phyloP scores from a whole-genome alignment of 2,797 vertebrate genomes.

The Liasis olivaceus region DNA sequence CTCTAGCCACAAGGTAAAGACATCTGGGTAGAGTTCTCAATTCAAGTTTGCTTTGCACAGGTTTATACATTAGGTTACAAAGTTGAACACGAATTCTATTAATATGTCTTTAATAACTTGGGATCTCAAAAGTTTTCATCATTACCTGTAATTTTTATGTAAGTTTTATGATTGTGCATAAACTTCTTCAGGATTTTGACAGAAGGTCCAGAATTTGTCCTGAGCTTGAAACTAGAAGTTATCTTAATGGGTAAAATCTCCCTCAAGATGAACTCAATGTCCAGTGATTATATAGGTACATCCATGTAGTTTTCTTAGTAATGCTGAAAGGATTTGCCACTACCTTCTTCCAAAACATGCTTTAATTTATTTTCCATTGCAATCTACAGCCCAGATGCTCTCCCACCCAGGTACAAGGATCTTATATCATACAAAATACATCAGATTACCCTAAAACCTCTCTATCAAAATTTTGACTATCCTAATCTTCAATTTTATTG shows the following conservation, averaged over 20 bases:
- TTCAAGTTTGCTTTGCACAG: neutral
- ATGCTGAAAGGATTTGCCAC: neutral
- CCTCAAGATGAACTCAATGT: neutral
- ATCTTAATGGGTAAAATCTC: neutral
- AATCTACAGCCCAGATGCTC: neutral
- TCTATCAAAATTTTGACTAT: neutral
- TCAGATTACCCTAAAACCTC: neutral
- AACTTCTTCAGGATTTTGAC: neutral
- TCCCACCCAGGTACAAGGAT: neutral
- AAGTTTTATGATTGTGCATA: neutral
- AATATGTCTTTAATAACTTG: neutral
- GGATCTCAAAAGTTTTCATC: neutral
- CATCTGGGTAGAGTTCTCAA: neutral
- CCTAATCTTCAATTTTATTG: neutral
- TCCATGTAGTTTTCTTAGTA: neutral
- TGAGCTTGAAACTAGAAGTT: neutral
- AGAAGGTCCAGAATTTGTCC: neutral
- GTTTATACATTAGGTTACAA: neutral
- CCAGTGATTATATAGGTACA: neutral
- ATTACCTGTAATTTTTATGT: neutral
- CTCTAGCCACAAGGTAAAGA: neutral
- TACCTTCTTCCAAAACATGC: neutral
- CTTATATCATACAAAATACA: neutral
- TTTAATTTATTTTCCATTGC: neutral
- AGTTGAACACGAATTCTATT: neutral